Evolutionary conservation across 2,113 vertebrate genomes (phyloP).

Genomic region (Apteryx mantelli): DNA sequence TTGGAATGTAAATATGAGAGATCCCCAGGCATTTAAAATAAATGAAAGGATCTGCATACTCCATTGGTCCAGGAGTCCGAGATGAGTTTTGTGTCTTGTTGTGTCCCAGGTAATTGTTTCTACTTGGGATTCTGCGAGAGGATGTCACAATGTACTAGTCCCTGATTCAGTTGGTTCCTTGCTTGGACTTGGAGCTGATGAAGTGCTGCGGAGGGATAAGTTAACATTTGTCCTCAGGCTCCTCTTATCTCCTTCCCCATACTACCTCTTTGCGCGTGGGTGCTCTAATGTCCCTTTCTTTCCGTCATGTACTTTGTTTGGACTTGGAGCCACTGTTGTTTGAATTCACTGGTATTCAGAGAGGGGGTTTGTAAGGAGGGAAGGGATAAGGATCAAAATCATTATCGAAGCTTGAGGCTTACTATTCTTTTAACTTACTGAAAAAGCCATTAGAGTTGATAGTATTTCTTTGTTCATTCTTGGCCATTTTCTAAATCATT

Average conservation of each 20-base stretch:
- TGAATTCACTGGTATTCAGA: background rate
- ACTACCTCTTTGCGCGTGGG: background rate
- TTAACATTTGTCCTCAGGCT: background rate
- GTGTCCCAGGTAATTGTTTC: background rate
- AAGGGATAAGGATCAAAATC: background rate
- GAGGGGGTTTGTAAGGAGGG: background rate
- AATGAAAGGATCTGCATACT: no score
- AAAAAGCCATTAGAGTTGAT: background rate
- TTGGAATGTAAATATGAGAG: background rate
- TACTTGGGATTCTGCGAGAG: background rate
- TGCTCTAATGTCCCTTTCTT: background rate
- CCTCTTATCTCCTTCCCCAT: background rate
- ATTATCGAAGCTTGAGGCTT: background rate
- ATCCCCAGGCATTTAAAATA: background rate
- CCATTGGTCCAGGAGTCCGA: background rate
- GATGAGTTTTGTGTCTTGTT: background rate
- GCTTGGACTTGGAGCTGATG: background rate
- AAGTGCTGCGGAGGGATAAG: background rate
- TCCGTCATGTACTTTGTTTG: background rate
- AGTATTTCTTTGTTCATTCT: background rate
- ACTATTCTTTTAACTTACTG: background rate
- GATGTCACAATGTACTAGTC: background rate
- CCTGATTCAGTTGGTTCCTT: background rate
- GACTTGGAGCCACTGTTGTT: background rate
- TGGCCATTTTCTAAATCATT: background rate